Percentiles rank a stretch among this genome's conserved stretches.
phyloP scores from a whole-genome alignment of 1,140 invertebrate genomes.

The Drosophila carrolli region DNA sequence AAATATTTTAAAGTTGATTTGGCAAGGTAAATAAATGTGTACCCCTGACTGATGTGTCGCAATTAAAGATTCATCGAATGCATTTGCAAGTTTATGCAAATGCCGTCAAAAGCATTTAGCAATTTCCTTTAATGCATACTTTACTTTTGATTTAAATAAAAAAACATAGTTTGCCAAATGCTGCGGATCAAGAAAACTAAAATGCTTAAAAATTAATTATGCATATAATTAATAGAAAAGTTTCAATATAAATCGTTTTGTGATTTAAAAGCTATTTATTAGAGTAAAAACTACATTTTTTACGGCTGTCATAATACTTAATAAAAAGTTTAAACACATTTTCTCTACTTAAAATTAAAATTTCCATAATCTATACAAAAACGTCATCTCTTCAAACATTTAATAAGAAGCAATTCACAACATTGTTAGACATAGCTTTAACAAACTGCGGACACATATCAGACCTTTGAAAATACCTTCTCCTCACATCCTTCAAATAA shows the following conservation, averaged over 20 bases:
- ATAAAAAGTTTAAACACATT: not conserved
- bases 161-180: not conserved
- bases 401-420: conserved; percentile 11
- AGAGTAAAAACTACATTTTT: no score
- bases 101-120: not conserved
- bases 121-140: not conserved
- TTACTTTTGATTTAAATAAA: not conserved
- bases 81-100: conserved; percentile 11
- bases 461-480: conserved; percentile 1
- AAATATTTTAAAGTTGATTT: conserved; percentile 34
- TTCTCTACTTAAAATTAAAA: not conserved
- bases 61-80: conserved; percentile 11
- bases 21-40: conserved; percentile 11
- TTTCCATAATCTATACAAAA: not conserved
- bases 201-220: no score
- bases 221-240: no score
- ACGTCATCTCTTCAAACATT: not conserved
- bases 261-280: no score
- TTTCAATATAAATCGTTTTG: no score
- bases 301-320: no score
- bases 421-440: conserved; percentile 52
- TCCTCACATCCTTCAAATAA: conserved; percentile 3
- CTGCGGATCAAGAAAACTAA: not conserved
- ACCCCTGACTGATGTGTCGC: not conserved
- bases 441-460: conserved; percentile 18